Conservation (phyloP, 2,113 vertebrate species). For the Microtus oregoni region DNA sequence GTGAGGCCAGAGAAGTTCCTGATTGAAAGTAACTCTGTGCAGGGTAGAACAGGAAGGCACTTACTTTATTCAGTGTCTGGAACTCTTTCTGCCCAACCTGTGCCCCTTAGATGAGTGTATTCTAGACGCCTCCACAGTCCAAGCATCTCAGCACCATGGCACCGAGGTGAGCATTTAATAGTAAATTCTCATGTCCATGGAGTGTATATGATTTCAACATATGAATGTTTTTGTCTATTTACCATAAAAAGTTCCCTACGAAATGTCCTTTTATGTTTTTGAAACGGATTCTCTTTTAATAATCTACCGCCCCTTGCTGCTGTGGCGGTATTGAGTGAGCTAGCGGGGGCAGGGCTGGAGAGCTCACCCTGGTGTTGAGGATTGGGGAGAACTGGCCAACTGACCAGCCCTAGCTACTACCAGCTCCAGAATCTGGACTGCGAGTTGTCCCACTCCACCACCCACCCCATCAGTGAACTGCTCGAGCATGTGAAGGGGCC, state of each 20-base stretch:
- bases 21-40: not conserved
- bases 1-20: not conserved
- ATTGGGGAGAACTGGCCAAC: too few relatives aligned
- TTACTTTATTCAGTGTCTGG: not conserved
- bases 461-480: not conserved
- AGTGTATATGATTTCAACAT: not conserved
- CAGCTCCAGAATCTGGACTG: not conserved
- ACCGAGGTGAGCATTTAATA: not conserved
- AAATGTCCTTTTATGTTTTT: not conserved
- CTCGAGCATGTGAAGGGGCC: not conserved
- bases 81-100: not conserved
- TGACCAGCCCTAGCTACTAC: too few relatives aligned
- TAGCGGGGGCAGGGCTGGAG: too few relatives aligned
- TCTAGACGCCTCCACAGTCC: not conserved
- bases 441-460: not conserved
- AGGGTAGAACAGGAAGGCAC: not conserved
- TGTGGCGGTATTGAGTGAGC: too few relatives aligned
- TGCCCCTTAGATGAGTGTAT: not conserved
- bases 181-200: not conserved
- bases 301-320: not conserved
- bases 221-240: not conserved
- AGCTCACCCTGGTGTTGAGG: too few relatives aligned
- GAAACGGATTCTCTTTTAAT: not conserved
- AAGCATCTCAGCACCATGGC: not conserved
- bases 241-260: not conserved